These are phyloP conservation scores for Pavo muticus DNA, from an alignment of 2,113 vertebrate genomes.

Conservation along the genomic window DNA sequence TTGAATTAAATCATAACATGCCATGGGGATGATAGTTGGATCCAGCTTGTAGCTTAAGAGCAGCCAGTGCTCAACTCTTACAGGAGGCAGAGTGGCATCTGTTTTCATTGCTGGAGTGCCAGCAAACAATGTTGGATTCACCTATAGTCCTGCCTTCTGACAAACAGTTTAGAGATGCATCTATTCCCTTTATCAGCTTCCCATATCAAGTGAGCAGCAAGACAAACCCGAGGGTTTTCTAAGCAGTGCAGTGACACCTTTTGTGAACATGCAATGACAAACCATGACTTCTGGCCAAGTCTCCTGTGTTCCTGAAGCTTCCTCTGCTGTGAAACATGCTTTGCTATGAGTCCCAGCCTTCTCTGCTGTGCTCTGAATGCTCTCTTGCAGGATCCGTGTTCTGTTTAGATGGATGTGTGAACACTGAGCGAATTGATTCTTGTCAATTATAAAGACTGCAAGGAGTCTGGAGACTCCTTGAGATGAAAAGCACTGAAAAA, in stretches of 20 bases:
- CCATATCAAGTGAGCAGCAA: not conserved
- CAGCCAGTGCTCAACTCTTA: not conserved
- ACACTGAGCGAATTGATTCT: not conserved
- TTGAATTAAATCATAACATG: not conserved
- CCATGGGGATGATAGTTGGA: not conserved
- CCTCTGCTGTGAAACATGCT: not conserved
- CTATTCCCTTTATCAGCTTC: not conserved
- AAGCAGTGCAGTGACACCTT: not conserved
- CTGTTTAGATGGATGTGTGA: not conserved
- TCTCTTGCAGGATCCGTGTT: not conserved
- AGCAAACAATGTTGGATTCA: not conserved
- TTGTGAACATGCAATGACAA: not conserved
- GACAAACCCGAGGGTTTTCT: not conserved
- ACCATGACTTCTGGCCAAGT: not conserved
- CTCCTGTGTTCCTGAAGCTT: not conserved
- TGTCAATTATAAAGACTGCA: not conserved
- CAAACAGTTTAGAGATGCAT: not conserved
- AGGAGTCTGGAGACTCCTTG: slow-evolving; percentile 18
- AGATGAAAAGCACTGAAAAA: slow-evolving; percentile 41
- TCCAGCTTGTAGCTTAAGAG: not conserved
- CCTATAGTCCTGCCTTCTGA: not conserved
- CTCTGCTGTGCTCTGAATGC: not conserved
- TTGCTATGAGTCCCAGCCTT: not conserved
- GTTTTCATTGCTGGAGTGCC: not conserved
- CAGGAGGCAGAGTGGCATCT: not conserved